Evolutionary conservation across 2,113 vertebrate species (phyloP), one percentile per base, ranked within the genome.

Genomic region (Cyanistes caeruleus): DNA sequence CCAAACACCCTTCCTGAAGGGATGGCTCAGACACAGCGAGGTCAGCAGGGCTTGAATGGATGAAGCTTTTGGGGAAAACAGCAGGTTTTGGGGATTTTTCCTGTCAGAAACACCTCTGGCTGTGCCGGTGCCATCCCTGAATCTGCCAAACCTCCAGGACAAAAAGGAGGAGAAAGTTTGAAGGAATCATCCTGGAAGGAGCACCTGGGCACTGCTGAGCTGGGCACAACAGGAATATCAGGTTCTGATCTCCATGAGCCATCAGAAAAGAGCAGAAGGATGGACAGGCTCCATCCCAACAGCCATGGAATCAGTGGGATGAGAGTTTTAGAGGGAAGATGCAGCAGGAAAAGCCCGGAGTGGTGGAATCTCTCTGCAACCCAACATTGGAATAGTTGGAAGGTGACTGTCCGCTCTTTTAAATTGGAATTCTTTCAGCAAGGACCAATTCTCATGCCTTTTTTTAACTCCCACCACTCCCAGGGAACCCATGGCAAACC

Each of bases 1-100:
- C 22, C 22, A 43, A 73, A 33, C 19, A 7, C 20, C 56, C 33
- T 53, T 35, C 35, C n/a, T 15, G 31, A 23, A 53, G 65, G 58
- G 35, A 17, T 5, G 27, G 19, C 35, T 67, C 5, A 0, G 15
- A 25, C 5, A 11, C 35, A 19, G 22, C 1, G 0, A 41, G 52
- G 52, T 21, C 10, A 27, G 46, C 41, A 33, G 15, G 30, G 39
- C 37, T 51, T 10, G 37, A 56, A 7, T 8, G 43, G 44, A 9
- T 16, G 15, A 58, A 15, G 46, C 17, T 27, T 55, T 37, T 23
- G 49, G 39, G 27, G n/a, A 33, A 65, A 88, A 41, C 12, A 72
- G 78, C 15, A 16, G 31, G 31, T 1, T 59, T 44, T 41, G 10
- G 46, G 25, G 35, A 17, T 49, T 70, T 51, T 30, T 37, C 59